Percentiles rank a stretch among this genome's conserved stretches.
Evolutionary conservation across 2,888 invertebrate genomes (phyloP).

Genomic region (Dryomyza anilis): DNA sequence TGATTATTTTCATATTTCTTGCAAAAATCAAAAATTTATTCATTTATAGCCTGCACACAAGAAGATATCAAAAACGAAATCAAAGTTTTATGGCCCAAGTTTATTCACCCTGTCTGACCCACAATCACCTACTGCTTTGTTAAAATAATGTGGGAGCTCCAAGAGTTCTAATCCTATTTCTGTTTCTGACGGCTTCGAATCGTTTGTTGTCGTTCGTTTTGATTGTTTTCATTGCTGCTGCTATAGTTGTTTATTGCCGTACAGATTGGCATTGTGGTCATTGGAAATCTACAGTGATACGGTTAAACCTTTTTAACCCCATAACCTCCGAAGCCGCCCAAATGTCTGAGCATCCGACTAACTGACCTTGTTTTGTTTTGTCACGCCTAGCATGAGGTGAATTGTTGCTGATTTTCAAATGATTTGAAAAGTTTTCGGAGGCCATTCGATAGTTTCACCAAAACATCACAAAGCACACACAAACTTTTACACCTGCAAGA

Average conservation of each 20-base stretch:
- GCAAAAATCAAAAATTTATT: neutral
- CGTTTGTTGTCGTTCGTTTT: slow-evolving; percentile 1
- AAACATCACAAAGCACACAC: neutral
- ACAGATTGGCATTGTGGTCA: slow-evolving; percentile 7
- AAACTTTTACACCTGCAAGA: neutral
- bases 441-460: neutral
- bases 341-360: neutral
- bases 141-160: neutral
- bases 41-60: neutral
- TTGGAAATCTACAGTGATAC: slow-evolving; percentile 6
- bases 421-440: neutral
- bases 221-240: neutral
- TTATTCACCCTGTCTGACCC: neutral
- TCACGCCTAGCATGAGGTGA: neutral
- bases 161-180: too few relatives aligned
- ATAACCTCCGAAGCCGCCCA: neutral
- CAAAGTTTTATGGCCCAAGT: neutral
- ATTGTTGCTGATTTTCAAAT: neutral
- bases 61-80: neutral
- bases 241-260: neutral
- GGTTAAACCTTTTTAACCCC: slow-evolving; percentile 11
- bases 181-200: neutral
- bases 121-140: neutral
- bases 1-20: neutral
- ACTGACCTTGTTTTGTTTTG: neutral